A percentile compares a stretch with the other conserved stretches of the same genome.
These are phyloP conservation scores for Antechinus flavipes DNA, from an alignment of 2,113 vertebrate species.

Conservation along the genomic window DNA sequence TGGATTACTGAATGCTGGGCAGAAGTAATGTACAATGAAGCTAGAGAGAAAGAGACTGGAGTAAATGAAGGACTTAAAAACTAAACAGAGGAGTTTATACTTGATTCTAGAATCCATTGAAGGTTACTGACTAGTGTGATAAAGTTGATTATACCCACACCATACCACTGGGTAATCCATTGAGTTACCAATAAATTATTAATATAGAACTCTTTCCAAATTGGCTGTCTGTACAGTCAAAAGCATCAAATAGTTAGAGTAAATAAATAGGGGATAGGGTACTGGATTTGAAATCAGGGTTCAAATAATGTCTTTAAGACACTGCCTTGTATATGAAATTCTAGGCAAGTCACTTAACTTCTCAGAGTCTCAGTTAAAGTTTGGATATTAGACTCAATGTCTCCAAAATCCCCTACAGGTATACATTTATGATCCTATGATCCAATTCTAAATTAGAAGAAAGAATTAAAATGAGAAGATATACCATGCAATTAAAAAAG, in stretches of 20 bases:
- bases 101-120: not conserved
- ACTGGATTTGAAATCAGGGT: not conserved
- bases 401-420: not conserved
- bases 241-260: not conserved
- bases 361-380: not conserved
- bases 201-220: not conserved
- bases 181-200: not conserved
- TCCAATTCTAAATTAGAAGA: not conserved
- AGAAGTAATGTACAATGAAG: not conserved
- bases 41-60: not conserved
- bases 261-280: not conserved
- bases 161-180: not conserved
- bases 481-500: not conserved
- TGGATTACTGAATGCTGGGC: not conserved
- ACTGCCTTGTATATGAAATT: not conserved
- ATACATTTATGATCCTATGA: not conserved
- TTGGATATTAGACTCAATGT: not conserved
- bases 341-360: not conserved
- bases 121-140: not conserved
- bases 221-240: not conserved
- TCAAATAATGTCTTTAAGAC: not conserved
- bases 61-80: not conserved
- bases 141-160: not conserved
- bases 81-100: not conserved
- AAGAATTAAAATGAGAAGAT: conserved; percentile 4